Evolutionary conservation across 2,888 invertebrate species (phyloP).

Genomic region (Synanthedon tipuliformis): DNA sequence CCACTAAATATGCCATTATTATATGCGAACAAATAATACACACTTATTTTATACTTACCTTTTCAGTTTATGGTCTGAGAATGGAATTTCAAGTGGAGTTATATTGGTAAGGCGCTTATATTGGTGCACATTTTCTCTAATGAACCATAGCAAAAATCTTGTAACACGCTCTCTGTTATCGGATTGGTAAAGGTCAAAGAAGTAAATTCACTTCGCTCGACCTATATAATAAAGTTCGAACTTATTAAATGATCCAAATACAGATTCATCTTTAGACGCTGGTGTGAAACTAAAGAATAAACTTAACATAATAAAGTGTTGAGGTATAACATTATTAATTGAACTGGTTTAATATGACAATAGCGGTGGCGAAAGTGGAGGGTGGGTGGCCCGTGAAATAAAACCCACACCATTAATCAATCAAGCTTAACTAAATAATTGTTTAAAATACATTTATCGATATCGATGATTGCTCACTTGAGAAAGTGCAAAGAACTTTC

Average conservation of each 20-base stretch:
- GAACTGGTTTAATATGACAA: no score
- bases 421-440: no score
- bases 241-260: neutral
- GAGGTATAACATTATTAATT: no score
- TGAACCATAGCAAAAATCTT: conserved; percentile 1
- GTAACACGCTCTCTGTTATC: neutral
- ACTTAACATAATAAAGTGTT: no score
- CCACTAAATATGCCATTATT: conserved; percentile 68
- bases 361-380: no score
- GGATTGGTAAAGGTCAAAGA: neutral
- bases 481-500: no score
- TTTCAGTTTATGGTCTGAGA: conserved; percentile 43
- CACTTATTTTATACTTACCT: conserved; percentile 18
- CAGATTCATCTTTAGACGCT: neutral
- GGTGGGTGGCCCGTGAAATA: no score
- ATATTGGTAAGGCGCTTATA: conserved; percentile 3
- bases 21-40: conserved; percentile 63
- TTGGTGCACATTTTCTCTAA: conserved; percentile 4
- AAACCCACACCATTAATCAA: no score
- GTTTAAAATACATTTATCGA: no score
- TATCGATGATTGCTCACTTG: no score
- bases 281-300: no score
- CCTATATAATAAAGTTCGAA: neutral
- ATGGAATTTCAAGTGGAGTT: conserved; percentile 32
- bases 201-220: neutral